Base-by-base conservation (phyloP, 2,113 vertebrate species). In the Otus sunia region DNA sequence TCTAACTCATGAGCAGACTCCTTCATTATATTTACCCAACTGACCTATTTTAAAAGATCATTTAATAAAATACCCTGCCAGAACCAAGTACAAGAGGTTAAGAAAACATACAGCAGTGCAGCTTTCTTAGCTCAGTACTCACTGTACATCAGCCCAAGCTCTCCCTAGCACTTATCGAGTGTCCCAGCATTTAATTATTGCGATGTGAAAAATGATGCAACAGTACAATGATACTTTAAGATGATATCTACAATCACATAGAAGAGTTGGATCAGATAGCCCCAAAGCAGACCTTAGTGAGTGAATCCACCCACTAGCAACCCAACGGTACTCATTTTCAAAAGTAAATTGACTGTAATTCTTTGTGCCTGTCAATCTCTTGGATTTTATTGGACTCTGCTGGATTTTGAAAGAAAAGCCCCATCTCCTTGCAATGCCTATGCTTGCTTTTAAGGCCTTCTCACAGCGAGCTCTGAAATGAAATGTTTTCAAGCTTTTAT, bases 371-470 rank as follows among this genome's bases (percentile, higher is more conserved):
- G 86, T 71, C 86, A 59, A 37, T 92, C 94, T 84, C 20, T 27
- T 77, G 81, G 91, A 77, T 89, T 94, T 96, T 95, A 86, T 77
- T 80, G 83, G 82, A 73, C 72, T 84, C 59, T 66, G 36, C 19
- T 41, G 63, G 71, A 90, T 91, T 94, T 76, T 86, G 58, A 86
- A 86, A 83, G 63, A 86, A 94, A 95, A 89, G 8, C 9, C 32
- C 20, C 23, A 73, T 74, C 50, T 89, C n/a, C 32, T 63, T 69
- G 37, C 50, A 92, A 62, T 47, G 26, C 14, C 16, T 59, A 6
- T 37, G 29, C 12, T 83, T 86, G 62, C 41, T 60, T 92, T 62
- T 79, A 77, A 87, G 21, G 29, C 11, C 26, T 81, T 22, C 58
- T 83, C 68, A 83, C 22, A 66, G 59, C 0, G 2, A 88, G 39